These are phyloP conservation scores for Unio pictorum DNA, from an alignment of 2,888 invertebrate genomes.

Conservation along the genomic window DNA sequence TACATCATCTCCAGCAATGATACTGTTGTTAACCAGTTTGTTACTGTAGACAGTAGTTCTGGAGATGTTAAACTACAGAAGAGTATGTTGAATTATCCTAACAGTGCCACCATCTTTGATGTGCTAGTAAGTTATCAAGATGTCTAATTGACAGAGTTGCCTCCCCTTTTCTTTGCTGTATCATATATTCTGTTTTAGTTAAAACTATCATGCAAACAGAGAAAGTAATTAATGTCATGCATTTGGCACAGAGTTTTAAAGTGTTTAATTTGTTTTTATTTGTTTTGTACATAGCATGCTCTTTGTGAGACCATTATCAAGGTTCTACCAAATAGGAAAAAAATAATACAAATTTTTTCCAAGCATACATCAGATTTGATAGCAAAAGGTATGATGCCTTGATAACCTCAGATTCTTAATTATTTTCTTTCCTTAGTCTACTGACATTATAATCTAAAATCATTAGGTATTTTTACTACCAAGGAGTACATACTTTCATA, in stretches of 20 bases:
- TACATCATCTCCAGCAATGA: conserved; percentile 44
- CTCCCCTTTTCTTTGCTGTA: neutral
- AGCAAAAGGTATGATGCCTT: too few relatives aligned
- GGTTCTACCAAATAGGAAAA: too few relatives aligned
- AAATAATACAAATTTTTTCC: too few relatives aligned
- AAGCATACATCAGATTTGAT: too few relatives aligned
- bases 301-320: neutral
- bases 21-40: conserved; percentile 33
- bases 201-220: neutral
- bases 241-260: too few relatives aligned
- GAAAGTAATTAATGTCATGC: too few relatives aligned
- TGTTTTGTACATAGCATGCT: neutral
- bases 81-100: conserved; percentile 28
- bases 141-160: neutral
- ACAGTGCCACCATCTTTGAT: conserved; percentile 16
- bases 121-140: conserved; percentile 27
- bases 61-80: conserved; percentile 45
- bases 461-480: too few relatives aligned
- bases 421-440: too few relatives aligned
- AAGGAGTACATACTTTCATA: too few relatives aligned
- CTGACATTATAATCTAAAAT: too few relatives aligned
- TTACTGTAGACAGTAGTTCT: conserved; percentile 33
- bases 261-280: neutral
- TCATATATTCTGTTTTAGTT: neutral
- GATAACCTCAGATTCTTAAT: too few relatives aligned